phyloP scores from a whole-genome alignment of 2,797 vertebrate genomes.

The Vultur gryphus region DNA sequence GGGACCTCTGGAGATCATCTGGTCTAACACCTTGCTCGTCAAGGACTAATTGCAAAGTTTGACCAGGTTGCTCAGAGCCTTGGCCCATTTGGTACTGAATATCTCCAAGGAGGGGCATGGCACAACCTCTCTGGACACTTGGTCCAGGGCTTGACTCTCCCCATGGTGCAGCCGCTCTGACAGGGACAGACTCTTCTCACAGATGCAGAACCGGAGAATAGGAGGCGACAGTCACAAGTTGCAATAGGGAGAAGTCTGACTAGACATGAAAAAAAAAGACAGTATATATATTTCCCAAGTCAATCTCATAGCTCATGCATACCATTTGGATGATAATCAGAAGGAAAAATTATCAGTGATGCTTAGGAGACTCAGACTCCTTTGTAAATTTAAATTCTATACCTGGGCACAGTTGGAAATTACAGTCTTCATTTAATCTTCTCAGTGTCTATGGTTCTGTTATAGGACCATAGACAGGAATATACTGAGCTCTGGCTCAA shows the following conservation, averaged over 20 bases:
- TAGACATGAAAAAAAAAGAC: not conserved
- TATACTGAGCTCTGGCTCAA: not conserved
- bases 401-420: not conserved
- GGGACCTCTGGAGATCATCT: not conserved
- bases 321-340: not conserved
- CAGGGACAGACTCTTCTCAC: not conserved
- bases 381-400: not conserved
- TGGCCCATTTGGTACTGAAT: not conserved
- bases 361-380: not conserved
- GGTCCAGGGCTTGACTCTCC: not conserved
- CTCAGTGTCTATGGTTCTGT: not conserved
- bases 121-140: not conserved
- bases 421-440: not conserved
- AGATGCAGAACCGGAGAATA: not conserved
- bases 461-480: not conserved
- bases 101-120: not conserved
- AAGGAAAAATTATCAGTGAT: not conserved
- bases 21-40: not conserved
- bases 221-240: not conserved
- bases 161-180: not conserved
- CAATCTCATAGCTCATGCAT: not conserved
- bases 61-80: not conserved
- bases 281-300: not conserved
- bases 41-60: not conserved
- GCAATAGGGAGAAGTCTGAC: not conserved